Evolutionary conservation across 2,888 invertebrate species (phyloP).

Genomic region (Himalopsyche japonica): DNA sequence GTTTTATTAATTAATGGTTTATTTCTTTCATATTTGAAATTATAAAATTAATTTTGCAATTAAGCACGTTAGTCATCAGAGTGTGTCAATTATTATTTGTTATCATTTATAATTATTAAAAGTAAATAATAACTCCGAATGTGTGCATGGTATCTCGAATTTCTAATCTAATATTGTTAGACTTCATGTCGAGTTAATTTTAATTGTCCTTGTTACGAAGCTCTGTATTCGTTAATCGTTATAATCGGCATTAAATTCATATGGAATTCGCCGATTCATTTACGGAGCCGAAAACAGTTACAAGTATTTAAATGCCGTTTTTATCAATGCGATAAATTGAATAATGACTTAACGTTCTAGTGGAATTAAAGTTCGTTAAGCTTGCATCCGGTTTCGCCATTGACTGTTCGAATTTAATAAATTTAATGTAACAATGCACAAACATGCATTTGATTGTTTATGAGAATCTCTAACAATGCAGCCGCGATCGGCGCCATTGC

Average conservation of each 20-base stretch:
- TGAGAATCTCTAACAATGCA: background rate
- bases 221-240: background rate
- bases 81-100: too few relatives aligned
- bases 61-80: too few relatives aligned
- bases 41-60: too few relatives aligned
- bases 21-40: too few relatives aligned
- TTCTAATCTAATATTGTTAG: too few relatives aligned
- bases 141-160: too few relatives aligned
- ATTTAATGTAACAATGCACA: background rate
- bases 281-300: background rate
- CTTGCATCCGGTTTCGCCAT: background rate
- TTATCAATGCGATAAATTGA: background rate
- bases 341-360: background rate
- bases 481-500: background rate
- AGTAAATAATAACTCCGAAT: too few relatives aligned
- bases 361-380: background rate
- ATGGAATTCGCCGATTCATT: background rate
- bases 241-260: background rate
- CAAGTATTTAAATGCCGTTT: background rate
- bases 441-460: background rate
- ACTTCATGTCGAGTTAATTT: too few relatives aligned
- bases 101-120: too few relatives aligned
- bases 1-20: too few relatives aligned
- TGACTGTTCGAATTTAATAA: background rate
- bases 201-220: too few relatives aligned